Base-by-base conservation (phyloP, 2,888 invertebrate genomes). In the Acleris sparsana region DNA sequence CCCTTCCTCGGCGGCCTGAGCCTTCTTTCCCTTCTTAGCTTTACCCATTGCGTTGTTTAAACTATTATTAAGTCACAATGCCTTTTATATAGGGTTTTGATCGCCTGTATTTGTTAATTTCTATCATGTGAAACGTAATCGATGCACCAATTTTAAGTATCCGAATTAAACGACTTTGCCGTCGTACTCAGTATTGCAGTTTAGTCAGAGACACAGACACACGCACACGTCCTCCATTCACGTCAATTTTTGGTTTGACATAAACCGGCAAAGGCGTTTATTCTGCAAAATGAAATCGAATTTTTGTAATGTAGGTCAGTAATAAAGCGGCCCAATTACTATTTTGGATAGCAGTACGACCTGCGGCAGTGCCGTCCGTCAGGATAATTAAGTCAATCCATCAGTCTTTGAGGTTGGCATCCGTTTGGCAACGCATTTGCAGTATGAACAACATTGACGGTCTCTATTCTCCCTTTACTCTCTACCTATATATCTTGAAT, bases 1-100 rank as follows among this genome's bases (percentile, higher is more conserved):
- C 96, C 95, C 94, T 79, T 96, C 96, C 75, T 96, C 96, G 73
- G 94, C 95, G 83, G 94, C 94, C 84, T 93, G 94, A 88, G 94
- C 95, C 93, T 96, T 96, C 92, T 96, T 96, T 85, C 95, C 95
- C 90, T 96, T 96, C 94, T 96, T 96, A 85, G 95, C 94, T 93
- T 96, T 96, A 83, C 96, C 96, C 96, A 96, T 96, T 73, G 77
- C 85, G 77, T 74, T 74, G 71, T 63, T 69, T 74, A 70, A 72
- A 70, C 69, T 80, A 71, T 46, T 87, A 85, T 85, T 89, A 91
- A 80, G 92, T 91, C 83, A 89, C 88, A 78, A 89, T 87, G 70
- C 86, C 90, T 75, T 82, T 83, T 70, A 80, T 81, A 78, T 84
- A 84, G 72, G 86, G 81, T 81, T 85, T 80, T 76, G 74, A 83